Evolutionary conservation across 2,113 vertebrate species (phyloP), one percentile per base, ranked within the genome.

Genomic region (Catharus minimus): DNA sequence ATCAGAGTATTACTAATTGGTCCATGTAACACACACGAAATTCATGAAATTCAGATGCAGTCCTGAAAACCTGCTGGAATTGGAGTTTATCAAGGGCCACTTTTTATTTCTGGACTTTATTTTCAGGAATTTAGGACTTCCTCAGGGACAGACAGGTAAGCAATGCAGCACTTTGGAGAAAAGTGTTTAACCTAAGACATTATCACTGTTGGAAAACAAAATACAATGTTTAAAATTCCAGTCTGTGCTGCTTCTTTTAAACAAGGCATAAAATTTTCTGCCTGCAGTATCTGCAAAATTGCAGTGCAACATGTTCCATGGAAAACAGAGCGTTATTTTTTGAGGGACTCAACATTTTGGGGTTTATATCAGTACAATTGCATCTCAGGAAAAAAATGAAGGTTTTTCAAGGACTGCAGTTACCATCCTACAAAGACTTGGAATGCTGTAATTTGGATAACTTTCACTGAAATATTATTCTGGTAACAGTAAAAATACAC

Each of bases 371-470:
- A 94, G 67, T 57, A 55, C 27, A 9, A 13, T 94, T 92, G 67
- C 36, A 6, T 96, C 89, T 94, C 82, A 95, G 24, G 12, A 49
- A 17, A 92, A 95, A 92, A 88, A 86, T 44, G 47, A 57, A 60
- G 78, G 49, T 95, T 97, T 96, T 82, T 95, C 24, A 68, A 65
- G 79, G 90, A 68, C 64, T 93, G 11, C 6, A 58, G 32, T 88
- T 93, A 88, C 86, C 46, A 32, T 84, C 66, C 60, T 81, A 19
- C 6, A 12, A 85, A 96, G 86, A 89, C 30, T 24, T 91, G 87
- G 97, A 97, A 92, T 81, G 32, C 50, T 87, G n/a, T 88, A 52
- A 84, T 78, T 93, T 73, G 77, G 23, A 76, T 30, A 81, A n/a
- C 41, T 79, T 69, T 39, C 22, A 64, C 58, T 87, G 69, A 65